A percentile compares a stretch with the other conserved stretches of the same genome.
These are phyloP conservation scores for Xenus cinereus DNA, from an alignment of 2,113 vertebrate genomes.

Conservation along the genomic window DNA sequence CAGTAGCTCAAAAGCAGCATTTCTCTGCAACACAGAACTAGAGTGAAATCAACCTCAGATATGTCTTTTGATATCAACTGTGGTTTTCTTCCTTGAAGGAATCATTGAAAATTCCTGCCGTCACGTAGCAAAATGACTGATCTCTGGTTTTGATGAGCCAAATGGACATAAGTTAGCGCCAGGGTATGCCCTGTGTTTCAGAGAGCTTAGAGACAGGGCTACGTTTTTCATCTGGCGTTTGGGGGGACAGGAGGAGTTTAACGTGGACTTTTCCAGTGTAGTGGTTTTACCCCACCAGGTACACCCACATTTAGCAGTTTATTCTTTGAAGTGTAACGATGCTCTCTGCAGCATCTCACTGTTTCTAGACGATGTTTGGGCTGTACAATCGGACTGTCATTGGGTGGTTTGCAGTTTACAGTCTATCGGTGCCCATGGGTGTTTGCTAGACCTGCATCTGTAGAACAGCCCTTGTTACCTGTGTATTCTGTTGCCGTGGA, in stretches of 20 bases:
- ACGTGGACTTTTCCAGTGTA: not conserved
- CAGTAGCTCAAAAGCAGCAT: not conserved
- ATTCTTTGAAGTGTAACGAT: not conserved
- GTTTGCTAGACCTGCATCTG: not conserved
- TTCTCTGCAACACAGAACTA: not conserved
- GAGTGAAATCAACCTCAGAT: not conserved
- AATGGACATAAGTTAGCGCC: not conserved
- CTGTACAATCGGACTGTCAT: constrained; percentile 10
- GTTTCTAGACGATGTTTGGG: not conserved
- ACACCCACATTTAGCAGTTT: not conserved
- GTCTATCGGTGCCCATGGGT: not conserved
- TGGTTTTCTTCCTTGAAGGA: not conserved
- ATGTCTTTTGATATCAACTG: rapidly evolving
- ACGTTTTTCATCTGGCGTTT: not conserved
- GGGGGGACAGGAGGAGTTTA: not conserved
- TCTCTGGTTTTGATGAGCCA: not conserved
- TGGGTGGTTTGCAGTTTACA: not conserved
- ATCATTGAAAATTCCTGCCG: not conserved
- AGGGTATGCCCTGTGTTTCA: not conserved
- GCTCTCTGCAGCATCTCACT: not conserved
- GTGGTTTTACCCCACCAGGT: not conserved
- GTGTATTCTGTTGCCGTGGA: not conserved
- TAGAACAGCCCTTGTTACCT: not conserved
- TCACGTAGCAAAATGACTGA: not conserved
- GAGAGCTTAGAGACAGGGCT: not conserved